Conservation (phyloP, 2,797 vertebrate genomes). For the Channa striata region DNA sequence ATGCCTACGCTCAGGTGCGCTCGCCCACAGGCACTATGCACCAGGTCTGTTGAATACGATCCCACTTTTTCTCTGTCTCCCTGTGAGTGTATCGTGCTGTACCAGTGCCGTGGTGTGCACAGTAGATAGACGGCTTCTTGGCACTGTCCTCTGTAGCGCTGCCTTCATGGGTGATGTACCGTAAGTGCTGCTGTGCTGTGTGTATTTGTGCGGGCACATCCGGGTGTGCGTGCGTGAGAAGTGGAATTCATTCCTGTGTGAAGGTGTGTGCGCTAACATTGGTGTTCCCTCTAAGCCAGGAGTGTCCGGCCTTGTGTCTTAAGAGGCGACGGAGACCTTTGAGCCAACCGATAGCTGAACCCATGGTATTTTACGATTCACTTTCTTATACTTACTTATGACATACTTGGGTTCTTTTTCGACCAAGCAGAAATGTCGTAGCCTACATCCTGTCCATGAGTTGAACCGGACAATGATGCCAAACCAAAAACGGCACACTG, state of each 20-base stretch:
- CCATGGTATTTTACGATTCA: too few relatives aligned
- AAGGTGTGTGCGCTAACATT: conserved; percentile 18
- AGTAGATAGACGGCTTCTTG: conserved; percentile 75
- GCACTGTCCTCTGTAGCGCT: conserved; percentile 69
- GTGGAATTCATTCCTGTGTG: conserved; percentile 14
- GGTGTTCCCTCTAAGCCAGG: conserved; percentile 46
- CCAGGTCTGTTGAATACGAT: conserved; percentile 82
- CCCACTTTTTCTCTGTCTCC: conserved; percentile 60
- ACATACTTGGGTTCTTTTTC: too few relatives aligned
- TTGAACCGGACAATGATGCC: background rate
- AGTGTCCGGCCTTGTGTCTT: conserved; percentile 31
- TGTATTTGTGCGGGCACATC: conserved; percentile 32
- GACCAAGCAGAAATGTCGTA: background rate
- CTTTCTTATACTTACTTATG: too few relatives aligned
- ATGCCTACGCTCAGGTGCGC: conserved; percentile 99
- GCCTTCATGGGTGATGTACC: conserved; percentile 69
- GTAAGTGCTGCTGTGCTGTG: conserved; percentile 69
- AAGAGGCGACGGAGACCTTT: background rate
- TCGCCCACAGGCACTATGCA: conserved; percentile 85
- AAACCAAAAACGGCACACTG: too few relatives aligned
- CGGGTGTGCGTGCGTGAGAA: conserved; percentile 14
- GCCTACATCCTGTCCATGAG: background rate
- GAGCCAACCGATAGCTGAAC: too few relatives aligned
- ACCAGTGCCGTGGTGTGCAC: conserved; percentile 72
- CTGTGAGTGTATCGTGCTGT: conserved; percentile 75